A percentile compares a stretch with the other conserved stretches of the same genome.
Evolutionary conservation across 2,888 invertebrate genomes (phyloP).

Genomic region (Rugalucina vietnamica): DNA sequence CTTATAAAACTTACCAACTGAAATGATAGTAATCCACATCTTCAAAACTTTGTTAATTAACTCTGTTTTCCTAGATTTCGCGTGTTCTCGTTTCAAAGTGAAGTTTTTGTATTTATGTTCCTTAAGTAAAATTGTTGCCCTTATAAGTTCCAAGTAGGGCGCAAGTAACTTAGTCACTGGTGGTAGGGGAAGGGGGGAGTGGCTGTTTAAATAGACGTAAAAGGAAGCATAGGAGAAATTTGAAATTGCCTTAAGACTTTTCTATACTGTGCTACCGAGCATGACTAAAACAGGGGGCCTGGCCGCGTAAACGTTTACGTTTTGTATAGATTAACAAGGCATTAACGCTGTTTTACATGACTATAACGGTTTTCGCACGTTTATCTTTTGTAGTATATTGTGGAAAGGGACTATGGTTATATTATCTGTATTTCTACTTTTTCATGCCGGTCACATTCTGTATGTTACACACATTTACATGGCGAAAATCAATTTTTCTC

Average conservation of each 20-base stretch:
- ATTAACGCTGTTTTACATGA: background rate
- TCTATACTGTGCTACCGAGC: background rate
- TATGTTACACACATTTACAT: too few species aligned
- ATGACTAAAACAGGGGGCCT: background rate
- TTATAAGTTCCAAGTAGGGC: background rate
- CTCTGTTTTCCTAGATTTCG: background rate
- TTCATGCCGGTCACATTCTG: background rate
- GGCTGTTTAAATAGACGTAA: background rate
- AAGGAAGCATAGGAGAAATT: background rate
- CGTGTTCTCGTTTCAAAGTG: background rate
- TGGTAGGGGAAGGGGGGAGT: background rate
- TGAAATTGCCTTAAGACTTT: background rate
- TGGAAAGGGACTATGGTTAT: background rate
- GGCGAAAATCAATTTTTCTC: too few species aligned
- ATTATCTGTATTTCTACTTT: background rate
- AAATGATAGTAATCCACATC: conserved; percentile 39
- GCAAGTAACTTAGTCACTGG: background rate
- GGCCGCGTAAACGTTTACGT: background rate
- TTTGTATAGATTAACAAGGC: background rate
- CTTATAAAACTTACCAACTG: conserved; percentile 37
- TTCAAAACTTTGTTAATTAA: background rate
- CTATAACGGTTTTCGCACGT: background rate
- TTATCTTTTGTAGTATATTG: background rate
- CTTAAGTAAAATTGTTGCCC: background rate
- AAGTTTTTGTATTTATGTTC: background rate